Base-by-base conservation (phyloP, 2,888 invertebrate species). In the Troilus luridus region DNA sequence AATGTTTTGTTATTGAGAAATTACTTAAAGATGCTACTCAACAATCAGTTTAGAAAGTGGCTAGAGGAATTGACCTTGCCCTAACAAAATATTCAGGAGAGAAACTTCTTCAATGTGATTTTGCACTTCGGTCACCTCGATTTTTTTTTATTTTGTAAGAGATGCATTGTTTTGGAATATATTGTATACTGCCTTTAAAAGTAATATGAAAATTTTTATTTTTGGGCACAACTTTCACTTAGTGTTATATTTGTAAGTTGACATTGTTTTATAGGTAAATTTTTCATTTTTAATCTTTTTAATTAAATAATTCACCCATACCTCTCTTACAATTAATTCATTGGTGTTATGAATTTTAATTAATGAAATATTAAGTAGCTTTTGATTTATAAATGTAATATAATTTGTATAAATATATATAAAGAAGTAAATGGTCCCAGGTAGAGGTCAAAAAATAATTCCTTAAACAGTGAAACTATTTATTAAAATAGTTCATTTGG, bases 1-100 rank as follows among this genome's bases (percentile, higher is more conserved):
- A 8, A 17, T 2, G 72, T 72, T 72, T 67, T 67, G 72, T 77
- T 77, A 56, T 85, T 85, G 56, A n/a, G 85, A 56, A 85, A 85
- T 85, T 21, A 41, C 85, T 85, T 85, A 85, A 85, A 85, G 56
- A 85, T 85, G 85, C 85, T 85, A 85, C 56, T 85, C 85, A 54
- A 85, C 85, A 56, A 85, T 56, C 85, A 56, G 56, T 85, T 85
- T 85, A 85, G 85, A 85, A 85, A 85, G 85, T 58, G 56, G 41
- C 85, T 56, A 27, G 85, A 56, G n/a, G 85, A 58, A 56, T 58
- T 12, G 85, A 85, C 85, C 85, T 85, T 56, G 56, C n/a, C 56
- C n/a, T 56, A 58, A 85, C 56, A 85, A 56, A n/a, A 56, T 58
- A 85, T 21, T 54, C 85, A n/a, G n/a, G 54, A 41, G 85, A 56